Evolutionary conservation across 2,113 vertebrate species (phyloP).

Genomic region (Athene noctua): DNA sequence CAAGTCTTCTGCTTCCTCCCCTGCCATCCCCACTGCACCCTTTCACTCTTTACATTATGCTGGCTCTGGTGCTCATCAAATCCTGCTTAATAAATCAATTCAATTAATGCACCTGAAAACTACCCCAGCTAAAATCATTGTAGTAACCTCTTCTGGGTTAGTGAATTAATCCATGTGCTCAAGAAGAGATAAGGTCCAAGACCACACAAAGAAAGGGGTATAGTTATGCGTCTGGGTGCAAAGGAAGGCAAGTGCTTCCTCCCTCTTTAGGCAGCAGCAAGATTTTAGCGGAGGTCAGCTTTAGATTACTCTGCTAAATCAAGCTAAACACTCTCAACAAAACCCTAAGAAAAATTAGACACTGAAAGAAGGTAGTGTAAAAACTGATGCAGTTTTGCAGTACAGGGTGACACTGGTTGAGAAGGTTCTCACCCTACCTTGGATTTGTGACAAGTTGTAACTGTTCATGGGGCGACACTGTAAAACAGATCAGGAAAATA

Average conservation of each 20-base stretch:
- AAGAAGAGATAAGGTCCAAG: neutral
- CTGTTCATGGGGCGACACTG: neutral
- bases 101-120: neutral
- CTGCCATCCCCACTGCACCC: neutral
- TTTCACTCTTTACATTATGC: neutral
- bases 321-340: neutral
- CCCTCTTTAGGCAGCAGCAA: neutral
- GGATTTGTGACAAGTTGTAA: neutral
- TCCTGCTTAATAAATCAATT: neutral
- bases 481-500: neutral
- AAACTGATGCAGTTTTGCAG: neutral
- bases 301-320: neutral
- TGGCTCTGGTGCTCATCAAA: neutral
- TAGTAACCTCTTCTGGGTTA: neutral
- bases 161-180: neutral
- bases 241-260: neutral
- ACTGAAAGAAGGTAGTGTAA: neutral
- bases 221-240: neutral
- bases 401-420: neutral
- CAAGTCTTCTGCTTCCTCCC: neutral
- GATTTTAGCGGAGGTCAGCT: neutral
- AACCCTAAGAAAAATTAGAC: neutral
- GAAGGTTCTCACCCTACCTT: neutral
- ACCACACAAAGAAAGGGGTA: neutral
- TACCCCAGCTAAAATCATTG: neutral